Base-by-base conservation (phyloP, 2,888 invertebrate genomes). In the Eremobia ochroleuca region DNA sequence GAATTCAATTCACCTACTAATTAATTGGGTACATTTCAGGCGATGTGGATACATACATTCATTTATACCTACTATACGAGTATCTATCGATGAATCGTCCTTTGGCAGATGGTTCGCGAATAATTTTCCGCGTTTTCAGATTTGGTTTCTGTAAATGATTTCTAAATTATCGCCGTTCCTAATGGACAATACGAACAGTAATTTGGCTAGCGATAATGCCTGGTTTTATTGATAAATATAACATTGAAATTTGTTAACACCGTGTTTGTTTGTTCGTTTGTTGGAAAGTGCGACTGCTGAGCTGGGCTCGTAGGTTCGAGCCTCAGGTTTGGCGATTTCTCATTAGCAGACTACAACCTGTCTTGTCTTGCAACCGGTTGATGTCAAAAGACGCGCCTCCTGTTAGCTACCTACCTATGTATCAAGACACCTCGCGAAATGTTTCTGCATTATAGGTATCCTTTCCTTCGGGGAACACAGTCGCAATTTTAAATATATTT, bases 121-220 rank as follows among this genome's bases (percentile, higher is more conserved):
- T 79, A 49, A 69, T 62, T n/a, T n/a, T n/a, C n/a, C n/a, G 34
- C 40, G 55, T 78, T 40, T 65, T 15, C 28, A 49, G 34, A 52
- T 68, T 72, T 61, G 75, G 62, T 64, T 83, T 64, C 62, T 34
- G 46, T 73, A 73, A 69, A 82, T 73, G 46, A 37, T 83, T 59
- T 13, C 55, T 43, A 75, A 59, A 76, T 70, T 67, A 62, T 62
- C 37, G 8, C 21, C 2, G 25, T 65, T 40, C 43, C 43, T 72
- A 67, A 71, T 43, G 67, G 15, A 61, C 69, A 62, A 68, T 34
- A 69, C n/a, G 49, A 31, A 59, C 8, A 34, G 49, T 64, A 64
- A 58, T 68, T 75, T 43, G n/a, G 62, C 31, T 49, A 81, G 67
- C 55, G 55, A 46, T 49, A 81, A 72, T 49, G 15, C 9, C 13